A percentile compares a stretch with the other conserved stretches of the same genome.
Evolutionary conservation across 2,888 invertebrate genomes (phyloP).

Genomic region (Leucophenga maculata): DNA sequence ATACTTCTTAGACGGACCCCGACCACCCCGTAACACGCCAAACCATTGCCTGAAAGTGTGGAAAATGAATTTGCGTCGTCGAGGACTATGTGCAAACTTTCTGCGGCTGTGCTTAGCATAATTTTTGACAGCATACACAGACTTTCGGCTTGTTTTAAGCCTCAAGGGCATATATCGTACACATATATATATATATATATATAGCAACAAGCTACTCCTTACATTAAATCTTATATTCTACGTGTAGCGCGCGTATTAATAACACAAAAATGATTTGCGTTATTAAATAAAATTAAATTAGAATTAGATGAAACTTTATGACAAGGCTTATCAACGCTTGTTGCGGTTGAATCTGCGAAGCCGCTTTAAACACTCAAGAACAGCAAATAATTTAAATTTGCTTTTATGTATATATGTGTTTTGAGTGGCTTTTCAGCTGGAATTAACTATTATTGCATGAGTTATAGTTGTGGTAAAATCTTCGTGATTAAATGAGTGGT

Average conservation of each 20-base stretch:
- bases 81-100: no score
- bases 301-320: slow-evolving; percentile 9
- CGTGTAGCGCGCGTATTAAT: slow-evolving; percentile 47
- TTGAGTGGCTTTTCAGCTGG: no score
- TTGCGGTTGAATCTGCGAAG: slow-evolving; percentile 25
- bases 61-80: no score
- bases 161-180: slow-evolving; percentile 12
- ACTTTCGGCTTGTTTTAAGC: background rate
- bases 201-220: slow-evolving; percentile 17
- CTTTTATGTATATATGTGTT: slow-evolving; percentile 2
- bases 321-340: no score
- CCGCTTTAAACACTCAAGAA: slow-evolving; percentile 11
- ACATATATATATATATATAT: slow-evolving; percentile 33
- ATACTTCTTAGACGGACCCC: slow-evolving; percentile 12
- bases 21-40: slow-evolving; percentile 40
- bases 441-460: no score
- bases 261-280: slow-evolving; percentile 65
- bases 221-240: background rate
- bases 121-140: background rate
- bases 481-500: no score
- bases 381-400: slow-evolving; percentile 3
- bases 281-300: slow-evolving; percentile 68
- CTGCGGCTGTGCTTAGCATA: no score
- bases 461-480: no score
- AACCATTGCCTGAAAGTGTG: slow-evolving; percentile 12